Percentiles rank a stretch among this genome's conserved stretches.
phyloP scores from a whole-genome alignment of 2,113 vertebrate genomes.

The Mus spicilegus region DNA sequence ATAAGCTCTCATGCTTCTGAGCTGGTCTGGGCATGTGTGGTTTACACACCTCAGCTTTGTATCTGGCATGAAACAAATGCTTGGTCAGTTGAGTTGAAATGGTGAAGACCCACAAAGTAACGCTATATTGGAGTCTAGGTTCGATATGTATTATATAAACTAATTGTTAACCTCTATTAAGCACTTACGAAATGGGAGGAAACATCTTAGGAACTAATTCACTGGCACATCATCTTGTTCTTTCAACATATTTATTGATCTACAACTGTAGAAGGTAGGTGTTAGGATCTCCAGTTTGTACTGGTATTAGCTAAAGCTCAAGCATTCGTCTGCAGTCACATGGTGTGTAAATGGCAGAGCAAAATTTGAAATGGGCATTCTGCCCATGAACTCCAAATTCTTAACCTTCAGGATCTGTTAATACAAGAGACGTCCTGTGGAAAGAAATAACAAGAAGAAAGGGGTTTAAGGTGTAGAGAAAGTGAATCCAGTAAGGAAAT shows the following conservation, averaged over 20 bases:
- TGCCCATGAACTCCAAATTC: neutral
- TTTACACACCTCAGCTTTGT: neutral
- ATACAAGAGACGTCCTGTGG: neutral
- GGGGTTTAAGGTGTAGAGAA: neutral
- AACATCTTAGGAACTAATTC: neutral
- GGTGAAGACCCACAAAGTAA: neutral
- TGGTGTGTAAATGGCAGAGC: neutral
- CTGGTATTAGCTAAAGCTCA: neutral
- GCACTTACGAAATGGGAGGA: neutral
- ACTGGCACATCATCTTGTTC: neutral
- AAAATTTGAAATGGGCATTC: neutral
- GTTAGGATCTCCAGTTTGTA: neutral
- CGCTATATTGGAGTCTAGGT: neutral
- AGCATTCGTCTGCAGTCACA: neutral
- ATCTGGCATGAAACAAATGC: neutral
- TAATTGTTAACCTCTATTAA: neutral
- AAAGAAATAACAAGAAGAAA: neutral
- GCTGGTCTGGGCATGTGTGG: neutral
- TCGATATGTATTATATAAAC: too few species aligned
- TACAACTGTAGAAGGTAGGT: neutral
- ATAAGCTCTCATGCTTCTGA: neutral
- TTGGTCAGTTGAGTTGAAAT: neutral
- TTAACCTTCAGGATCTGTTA: neutral
- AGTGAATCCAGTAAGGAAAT: neutral
- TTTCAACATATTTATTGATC: neutral